Evolutionary conservation across 2,888 invertebrate genomes (phyloP).

Genomic region (Acanthosepion pharaonis): DNA sequence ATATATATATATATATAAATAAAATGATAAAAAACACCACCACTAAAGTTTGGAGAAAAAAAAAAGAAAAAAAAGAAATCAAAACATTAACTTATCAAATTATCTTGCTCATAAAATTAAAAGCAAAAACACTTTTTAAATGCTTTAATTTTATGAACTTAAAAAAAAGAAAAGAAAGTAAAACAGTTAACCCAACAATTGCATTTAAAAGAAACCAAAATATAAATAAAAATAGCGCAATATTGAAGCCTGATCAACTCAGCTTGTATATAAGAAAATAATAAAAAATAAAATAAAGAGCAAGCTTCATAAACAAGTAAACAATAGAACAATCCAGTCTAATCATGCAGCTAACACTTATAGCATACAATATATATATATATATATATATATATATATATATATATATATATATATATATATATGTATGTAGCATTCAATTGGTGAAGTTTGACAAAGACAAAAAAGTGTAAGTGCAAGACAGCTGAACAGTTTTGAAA

Average conservation of each 20-base stretch:
- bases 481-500: conserved; percentile 45
- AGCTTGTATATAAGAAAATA: neutral
- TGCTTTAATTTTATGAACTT: neutral
- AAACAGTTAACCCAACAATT: neutral
- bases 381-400: conserved; percentile 11
- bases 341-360: conserved; percentile 7
- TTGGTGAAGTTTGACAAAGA: neutral
- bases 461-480: conserved; percentile 39
- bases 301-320: conserved; percentile 24
- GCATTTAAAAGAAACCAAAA: neutral
- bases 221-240: neutral
- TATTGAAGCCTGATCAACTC: neutral
- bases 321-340: conserved; percentile 33
- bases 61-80: neutral
- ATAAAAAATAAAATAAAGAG: neutral
- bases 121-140: neutral
- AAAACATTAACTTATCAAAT: no score
- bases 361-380: neutral
- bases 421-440: no score
- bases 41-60: neutral
- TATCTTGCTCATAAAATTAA: neutral
- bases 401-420: neutral
- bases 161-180: neutral
- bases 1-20: no score
- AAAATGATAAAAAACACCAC: neutral